Percentiles rank a stretch among this genome's conserved stretches.
Evolutionary conservation across 2,113 vertebrate species (phyloP).

Genomic region (Castor canadensis): DNA sequence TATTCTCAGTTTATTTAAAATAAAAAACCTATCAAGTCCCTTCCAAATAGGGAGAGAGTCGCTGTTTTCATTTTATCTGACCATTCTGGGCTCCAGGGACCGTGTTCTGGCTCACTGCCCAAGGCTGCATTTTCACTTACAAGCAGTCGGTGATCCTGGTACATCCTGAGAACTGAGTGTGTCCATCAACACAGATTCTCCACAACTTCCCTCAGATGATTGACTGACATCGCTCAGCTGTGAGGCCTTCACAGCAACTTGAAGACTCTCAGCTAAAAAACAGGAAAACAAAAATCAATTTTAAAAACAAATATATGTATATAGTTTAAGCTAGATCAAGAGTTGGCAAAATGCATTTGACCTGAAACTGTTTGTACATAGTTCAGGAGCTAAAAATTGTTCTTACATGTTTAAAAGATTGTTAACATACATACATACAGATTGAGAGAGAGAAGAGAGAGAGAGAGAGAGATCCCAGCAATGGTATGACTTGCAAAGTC

Average conservation of each 20-base stretch:
- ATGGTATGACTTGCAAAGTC: background rate
- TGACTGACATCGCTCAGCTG: slow-evolving; percentile 57
- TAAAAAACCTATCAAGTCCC: background rate
- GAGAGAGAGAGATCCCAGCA: background rate
- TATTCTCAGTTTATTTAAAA: background rate
- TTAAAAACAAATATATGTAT: background rate
- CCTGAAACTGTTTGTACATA: background rate
- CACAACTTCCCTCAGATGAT: slow-evolving; percentile 53
- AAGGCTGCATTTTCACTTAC: slow-evolving; percentile 80
- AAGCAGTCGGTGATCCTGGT: slow-evolving; percentile 19
- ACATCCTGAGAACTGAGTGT: background rate
- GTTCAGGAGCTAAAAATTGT: background rate
- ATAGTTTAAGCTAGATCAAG: background rate
- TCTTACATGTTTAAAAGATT: background rate
- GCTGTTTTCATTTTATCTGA: background rate
- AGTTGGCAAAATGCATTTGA: background rate
- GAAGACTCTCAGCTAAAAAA: slow-evolving; percentile 85
- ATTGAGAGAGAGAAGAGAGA: too few relatives aligned
- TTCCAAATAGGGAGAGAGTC: background rate
- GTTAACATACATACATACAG: background rate
- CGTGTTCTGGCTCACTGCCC: background rate
- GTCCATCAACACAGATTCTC: slow-evolving; percentile 41
- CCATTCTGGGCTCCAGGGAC: too few relatives aligned
- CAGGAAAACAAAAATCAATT: background rate
- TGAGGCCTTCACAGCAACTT: slow-evolving; percentile 75